Evolutionary conservation across 2,888 invertebrate genomes (phyloP).

Genomic region (Bimastos eiseni): DNA sequence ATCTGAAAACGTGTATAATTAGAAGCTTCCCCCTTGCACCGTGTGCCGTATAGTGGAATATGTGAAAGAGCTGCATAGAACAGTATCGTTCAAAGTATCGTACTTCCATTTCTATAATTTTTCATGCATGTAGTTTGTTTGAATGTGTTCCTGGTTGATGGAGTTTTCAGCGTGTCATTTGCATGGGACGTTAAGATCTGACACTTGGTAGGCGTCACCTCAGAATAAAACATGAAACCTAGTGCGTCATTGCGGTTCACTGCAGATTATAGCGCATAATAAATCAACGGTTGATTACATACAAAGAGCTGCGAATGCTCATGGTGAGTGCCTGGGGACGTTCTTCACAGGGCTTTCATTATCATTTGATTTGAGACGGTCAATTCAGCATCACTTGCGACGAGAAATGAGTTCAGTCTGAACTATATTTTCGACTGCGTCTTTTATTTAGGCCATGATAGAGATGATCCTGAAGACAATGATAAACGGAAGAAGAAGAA

Average conservation of each 20-base stretch:
- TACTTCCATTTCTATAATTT: neutral
- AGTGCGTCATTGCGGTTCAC: neutral
- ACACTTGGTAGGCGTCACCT: neutral
- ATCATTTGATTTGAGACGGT: neutral
- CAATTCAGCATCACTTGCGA: neutral
- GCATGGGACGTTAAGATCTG: neutral
- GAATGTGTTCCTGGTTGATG: neutral
- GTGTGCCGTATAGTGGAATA: too few relatives aligned
- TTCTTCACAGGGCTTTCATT: neutral
- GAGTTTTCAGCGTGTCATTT: neutral
- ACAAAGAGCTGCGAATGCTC: neutral
- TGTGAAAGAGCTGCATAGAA: neutral
- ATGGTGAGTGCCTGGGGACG: neutral
- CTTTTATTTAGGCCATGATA: neutral
- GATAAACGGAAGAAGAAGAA: neutral
- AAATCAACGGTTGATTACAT: neutral
- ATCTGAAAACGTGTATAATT: too few relatives aligned
- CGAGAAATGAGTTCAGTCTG: neutral
- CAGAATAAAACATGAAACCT: neutral
- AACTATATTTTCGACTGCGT: neutral
- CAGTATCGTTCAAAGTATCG: too few relatives aligned
- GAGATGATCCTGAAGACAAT: neutral
- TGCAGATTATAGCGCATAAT: neutral
- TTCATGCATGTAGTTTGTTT: too few relatives aligned
- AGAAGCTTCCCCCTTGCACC: neutral